Evolutionary conservation across 2,113 vertebrate species (phyloP).

Genomic region (Psephotus haematonotus): DNA sequence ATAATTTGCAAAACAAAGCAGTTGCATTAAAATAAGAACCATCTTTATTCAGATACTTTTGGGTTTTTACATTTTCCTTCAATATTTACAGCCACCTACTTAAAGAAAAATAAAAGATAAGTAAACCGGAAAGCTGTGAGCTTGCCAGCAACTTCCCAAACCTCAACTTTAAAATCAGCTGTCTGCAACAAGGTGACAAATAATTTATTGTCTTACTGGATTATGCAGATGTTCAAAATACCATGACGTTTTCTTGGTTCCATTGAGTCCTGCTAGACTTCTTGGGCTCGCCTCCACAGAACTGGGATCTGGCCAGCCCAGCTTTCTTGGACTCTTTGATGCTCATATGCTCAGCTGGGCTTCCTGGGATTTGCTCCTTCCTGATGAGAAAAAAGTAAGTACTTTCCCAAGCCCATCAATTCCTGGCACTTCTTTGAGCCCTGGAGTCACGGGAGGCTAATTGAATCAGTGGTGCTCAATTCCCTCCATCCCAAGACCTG

Average conservation of each 20-base stretch:
- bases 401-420: slow-evolving; percentile 46
- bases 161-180: background rate
- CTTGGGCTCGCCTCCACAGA: background rate
- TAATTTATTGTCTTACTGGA: background rate
- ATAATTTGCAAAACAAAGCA: background rate
- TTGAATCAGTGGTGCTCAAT: slow-evolving; percentile 40
- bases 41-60: background rate
- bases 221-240: slow-evolving; percentile 49
- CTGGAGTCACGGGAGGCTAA: slow-evolving; percentile 53
- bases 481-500: background rate
- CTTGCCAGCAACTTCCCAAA: background rate
- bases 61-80: background rate
- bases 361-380: slow-evolving; percentile 61
- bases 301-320: background rate
- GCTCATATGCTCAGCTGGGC: slow-evolving; percentile 45
- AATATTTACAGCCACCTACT: background rate
- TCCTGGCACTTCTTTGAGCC: slow-evolving; percentile 2
- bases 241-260: background rate
- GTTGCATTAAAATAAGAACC: background rate
- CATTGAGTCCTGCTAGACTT: background rate
- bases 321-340: slow-evolving; percentile 43
- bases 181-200: slow-evolving; percentile 8
- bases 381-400: slow-evolving; percentile 20
- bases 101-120: background rate
- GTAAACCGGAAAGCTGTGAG: background rate